Conservation (phyloP, 1,140 invertebrate species). For the Stratiolaelaps scimitus region DNA sequence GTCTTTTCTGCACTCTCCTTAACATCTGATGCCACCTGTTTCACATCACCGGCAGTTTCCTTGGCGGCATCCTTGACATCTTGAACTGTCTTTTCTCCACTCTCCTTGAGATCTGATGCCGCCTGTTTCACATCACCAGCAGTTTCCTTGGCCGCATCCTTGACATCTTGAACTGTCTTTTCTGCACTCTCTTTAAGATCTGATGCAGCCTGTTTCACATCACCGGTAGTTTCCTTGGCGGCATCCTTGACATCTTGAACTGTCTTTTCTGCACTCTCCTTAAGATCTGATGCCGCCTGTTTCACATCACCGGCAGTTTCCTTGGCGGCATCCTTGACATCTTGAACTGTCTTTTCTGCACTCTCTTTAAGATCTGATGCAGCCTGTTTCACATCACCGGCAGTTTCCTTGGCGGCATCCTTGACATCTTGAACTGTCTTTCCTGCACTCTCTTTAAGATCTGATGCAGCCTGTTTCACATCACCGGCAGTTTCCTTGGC, state of each 20-base stretch:
- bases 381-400: background rate
- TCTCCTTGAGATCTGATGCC: background rate
- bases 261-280: too few species aligned
- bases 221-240: background rate
- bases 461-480: background rate
- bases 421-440: background rate
- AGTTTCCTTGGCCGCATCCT: background rate
- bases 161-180: background rate
- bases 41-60: background rate
- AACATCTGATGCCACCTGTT: background rate
- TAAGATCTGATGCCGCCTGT: too few species aligned
- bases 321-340: background rate
- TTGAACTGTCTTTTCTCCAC: too few species aligned
- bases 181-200: background rate
- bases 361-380: background rate
- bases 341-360: slow-evolving; percentile 5
- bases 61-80: too few species aligned
- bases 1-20: background rate
- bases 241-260: too few species aligned
- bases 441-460: background rate
- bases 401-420: background rate
- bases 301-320: background rate
- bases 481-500: background rate
- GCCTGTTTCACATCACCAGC: background rate
- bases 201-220: too few species aligned